Base-by-base conservation (phyloP, 2,113 vertebrate genomes). In the Prunella himalayana region DNA sequence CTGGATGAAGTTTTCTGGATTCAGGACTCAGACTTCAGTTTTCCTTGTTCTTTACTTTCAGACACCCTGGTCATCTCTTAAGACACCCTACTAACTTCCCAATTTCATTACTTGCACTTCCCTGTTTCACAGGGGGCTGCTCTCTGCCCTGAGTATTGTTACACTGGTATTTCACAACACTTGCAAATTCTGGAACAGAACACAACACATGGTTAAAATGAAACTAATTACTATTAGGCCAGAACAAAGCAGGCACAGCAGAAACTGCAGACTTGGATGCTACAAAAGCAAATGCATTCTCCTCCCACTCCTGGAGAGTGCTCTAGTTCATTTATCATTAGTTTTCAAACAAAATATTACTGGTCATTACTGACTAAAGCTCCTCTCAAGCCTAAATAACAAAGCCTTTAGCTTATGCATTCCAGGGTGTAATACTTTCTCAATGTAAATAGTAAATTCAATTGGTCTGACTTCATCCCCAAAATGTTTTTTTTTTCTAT, bases 371-470 rank as follows among this genome's bases (percentile, higher is more conserved):
- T 75, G 75, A 95, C 69, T 66, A 78, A 7, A 63, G 89, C 42
- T 28, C 17, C 64, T 85, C 86, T 88, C 87, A 93, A 93, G 65
- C 66, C 44, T 81, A 89, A 94, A 65, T 77, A 72, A 92, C 30
- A 81, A 96, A 87, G 35, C 25, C 33, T 95, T 93, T 39, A 61
- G 84, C 56, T 84, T 97, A 96, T 22, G 22, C 71, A 75, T 92
- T 95, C n/a, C 15, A 6, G 39, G 76, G 56, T 81, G 14, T 17
- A 95, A n/a, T 72, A 37, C 83, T 84, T 84, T 93, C 60, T 80
- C 66, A 97, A 90, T 18, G 9, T 69, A 94, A 97, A 89, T 17
- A 92, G 16, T 84, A 82, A 78, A 94, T 66, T 97, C 70, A 94
- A 70, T 53, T 92, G 53, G 68, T 91, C 91, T 92, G 61, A 97